phyloP scores from a whole-genome alignment of 2,888 invertebrate genomes.

The Dasypogon diadema region DNA sequence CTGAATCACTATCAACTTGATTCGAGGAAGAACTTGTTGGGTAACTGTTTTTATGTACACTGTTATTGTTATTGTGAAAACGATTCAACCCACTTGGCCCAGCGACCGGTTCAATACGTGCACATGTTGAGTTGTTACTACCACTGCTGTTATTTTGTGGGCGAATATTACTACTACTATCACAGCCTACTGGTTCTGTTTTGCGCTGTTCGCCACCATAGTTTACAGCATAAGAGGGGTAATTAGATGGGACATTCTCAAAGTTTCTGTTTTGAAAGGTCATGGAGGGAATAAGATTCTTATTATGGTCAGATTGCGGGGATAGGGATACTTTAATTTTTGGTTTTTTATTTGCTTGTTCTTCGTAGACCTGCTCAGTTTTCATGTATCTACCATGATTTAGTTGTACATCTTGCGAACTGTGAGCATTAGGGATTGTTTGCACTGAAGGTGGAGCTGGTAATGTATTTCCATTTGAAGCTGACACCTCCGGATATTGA shows the following conservation, averaged over 20 bases:
- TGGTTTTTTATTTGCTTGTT: background rate
- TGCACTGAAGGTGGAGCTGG: background rate
- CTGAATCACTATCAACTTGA: conserved; percentile 51
- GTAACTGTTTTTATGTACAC: conserved; percentile 18
- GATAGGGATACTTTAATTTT: conserved; percentile 15
- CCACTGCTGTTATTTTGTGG: background rate
- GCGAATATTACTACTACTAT: conserved; percentile 33
- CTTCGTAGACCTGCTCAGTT: background rate
- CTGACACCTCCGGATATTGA: conserved; percentile 14
- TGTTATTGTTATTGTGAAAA: conserved; percentile 7
- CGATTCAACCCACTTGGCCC: conserved; percentile 57
- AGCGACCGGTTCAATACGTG: conserved; percentile 53
- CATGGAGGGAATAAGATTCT: conserved; percentile 25
- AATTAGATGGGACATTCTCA: background rate
- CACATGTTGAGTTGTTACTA: background rate
- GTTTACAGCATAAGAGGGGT: background rate
- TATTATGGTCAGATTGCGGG: background rate
- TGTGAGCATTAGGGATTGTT: conserved; percentile 18
- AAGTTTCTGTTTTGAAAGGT: conserved; percentile 35
- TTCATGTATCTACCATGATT: conserved; percentile 13
- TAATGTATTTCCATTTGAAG: conserved; percentile 1
- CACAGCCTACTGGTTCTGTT: conserved; percentile 30
- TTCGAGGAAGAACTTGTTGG: conserved; percentile 9
- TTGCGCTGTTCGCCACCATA: conserved; percentile 7
- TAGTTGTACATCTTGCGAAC: background rate